Percentiles rank a stretch among this genome's conserved stretches.
Evolutionary conservation across 2,797 vertebrate genomes (phyloP).

Genomic region (Myripristis murdjan): DNA sequence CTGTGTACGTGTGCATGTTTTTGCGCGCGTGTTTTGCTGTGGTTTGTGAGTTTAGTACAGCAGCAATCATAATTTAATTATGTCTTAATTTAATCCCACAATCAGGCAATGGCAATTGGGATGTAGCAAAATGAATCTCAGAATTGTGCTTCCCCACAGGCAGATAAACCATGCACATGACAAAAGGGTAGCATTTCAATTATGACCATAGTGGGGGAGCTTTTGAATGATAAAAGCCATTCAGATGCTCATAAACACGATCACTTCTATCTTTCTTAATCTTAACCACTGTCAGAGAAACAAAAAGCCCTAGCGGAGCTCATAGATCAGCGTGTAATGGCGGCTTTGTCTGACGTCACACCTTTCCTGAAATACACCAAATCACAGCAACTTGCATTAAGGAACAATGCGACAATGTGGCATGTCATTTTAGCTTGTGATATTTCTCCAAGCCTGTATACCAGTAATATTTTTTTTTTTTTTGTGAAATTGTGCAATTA

Average conservation of each 20-base stretch:
- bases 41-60: slow-evolving; percentile 38
- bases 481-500: neutral
- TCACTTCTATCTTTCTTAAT: slow-evolving; percentile 36
- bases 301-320: slow-evolving; percentile 10
- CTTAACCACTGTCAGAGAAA: slow-evolving; percentile 26
- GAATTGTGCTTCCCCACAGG: slow-evolving; percentile 39
- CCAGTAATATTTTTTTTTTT: slow-evolving; percentile 2
- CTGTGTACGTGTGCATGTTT: slow-evolving; percentile 12
- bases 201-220: slow-evolving; percentile 45
- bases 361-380: neutral
- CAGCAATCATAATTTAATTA: slow-evolving; percentile 60
- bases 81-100: slow-evolving; percentile 57
- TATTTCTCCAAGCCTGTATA: no score
- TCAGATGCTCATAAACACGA: slow-evolving; percentile 44
- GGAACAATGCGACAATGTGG: neutral
- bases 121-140: slow-evolving; percentile 36
- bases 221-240: slow-evolving; percentile 45
- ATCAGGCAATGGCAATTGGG: slow-evolving; percentile 30
- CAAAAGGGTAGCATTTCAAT: slow-evolving; percentile 60
- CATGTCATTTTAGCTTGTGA: no score
- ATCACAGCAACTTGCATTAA: neutral
- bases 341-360: slow-evolving; percentile 8
- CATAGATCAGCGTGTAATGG: neutral
- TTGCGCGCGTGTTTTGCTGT: slow-evolving; percentile 26
- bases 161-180: slow-evolving; percentile 53